A percentile compares a stretch with the other conserved stretches of the same genome.
Evolutionary conservation across 37 sponge, comb jelly and placozoan genomes (phyloP).

Genomic region (Amphimedon queenslandica): DNA sequence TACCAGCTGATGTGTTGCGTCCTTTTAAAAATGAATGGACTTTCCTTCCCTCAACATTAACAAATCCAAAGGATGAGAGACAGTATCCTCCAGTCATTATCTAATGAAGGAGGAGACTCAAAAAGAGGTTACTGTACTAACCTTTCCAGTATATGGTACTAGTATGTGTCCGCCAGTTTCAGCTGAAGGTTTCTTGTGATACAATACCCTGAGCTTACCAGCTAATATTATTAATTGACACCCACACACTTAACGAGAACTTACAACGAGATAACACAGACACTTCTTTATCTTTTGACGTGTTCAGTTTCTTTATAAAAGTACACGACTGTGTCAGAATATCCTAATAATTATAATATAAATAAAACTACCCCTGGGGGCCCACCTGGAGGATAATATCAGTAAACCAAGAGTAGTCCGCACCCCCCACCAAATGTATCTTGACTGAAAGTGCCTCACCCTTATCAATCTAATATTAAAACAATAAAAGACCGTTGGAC

Average conservation of each 20-base stretch:
- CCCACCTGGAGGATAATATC: no score
- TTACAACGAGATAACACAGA: not conserved
- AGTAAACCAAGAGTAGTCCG: no score
- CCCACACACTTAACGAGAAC: not conserved
- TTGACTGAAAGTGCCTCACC: not conserved
- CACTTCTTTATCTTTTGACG: not conserved
- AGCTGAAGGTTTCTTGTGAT: constrained; percentile 6
- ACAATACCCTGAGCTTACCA: constrained; percentile 28
- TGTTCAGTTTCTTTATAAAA: no score
- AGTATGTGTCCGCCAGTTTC: constrained; percentile 5
- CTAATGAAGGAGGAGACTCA: not conserved
- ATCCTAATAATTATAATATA: no score
- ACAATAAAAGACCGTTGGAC: no score
- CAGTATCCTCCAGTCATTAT: not conserved
- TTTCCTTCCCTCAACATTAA: constrained; percentile 19
- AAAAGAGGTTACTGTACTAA: not conserved
- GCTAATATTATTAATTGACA: constrained; percentile 7
- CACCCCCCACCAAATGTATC: no score
- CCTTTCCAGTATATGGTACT: constrained; percentile 15
- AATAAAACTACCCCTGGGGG: no score
- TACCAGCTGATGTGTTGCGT: not conserved
- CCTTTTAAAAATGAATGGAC: constrained; percentile 18
- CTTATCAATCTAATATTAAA: not conserved
- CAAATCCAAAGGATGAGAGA: constrained; percentile 7
- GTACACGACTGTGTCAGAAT: no score